These are phyloP conservation scores for Caenorhabditis virilis DNA, from an alignment of 2,888 invertebrate genomes.

Conservation along the genomic window DNA sequence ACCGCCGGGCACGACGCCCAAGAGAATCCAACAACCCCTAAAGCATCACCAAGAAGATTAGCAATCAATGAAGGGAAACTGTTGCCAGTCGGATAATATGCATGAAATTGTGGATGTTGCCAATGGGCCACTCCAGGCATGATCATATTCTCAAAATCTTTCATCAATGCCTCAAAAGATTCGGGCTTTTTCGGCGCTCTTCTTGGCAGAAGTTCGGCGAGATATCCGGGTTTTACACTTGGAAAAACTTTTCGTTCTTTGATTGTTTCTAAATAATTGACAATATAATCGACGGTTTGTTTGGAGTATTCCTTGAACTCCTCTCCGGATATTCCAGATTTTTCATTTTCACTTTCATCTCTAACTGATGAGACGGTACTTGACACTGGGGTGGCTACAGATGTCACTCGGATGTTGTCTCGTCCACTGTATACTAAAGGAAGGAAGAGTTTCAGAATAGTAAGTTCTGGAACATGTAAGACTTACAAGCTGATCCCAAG, in stretches of 20 bases:
- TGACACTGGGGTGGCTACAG: no score
- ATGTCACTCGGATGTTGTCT: no score
- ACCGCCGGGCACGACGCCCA: conserved; percentile 71
- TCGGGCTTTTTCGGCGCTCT: conserved; percentile 84
- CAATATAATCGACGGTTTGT: conserved; percentile 84
- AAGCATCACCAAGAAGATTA: conserved; percentile 64
- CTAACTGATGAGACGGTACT: no score
- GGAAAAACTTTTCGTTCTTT: conserved; percentile 83
- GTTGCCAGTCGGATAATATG: conserved; percentile 66
- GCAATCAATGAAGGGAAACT: conserved; percentile 65
- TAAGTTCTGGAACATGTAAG: no score
- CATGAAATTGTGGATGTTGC: conserved; percentile 68
- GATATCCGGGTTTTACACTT: conserved; percentile 87
- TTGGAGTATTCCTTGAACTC: not conserved
- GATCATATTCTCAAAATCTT: conserved; percentile 72
- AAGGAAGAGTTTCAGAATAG: no score
- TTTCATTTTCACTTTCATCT: not conserved
- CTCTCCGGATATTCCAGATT: not conserved
- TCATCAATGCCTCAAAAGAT: conserved; percentile 85
- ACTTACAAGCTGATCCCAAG: no score
- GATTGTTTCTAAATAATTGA: conserved; percentile 80
- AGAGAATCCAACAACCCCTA: conserved; percentile 63
- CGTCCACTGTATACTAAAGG: no score
- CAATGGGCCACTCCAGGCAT: conserved; percentile 57
- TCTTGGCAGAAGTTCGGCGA: conserved; percentile 79